phyloP scores from a whole-genome alignment of 2,888 invertebrate genomes.

The Parnassius smintheus region DNA sequence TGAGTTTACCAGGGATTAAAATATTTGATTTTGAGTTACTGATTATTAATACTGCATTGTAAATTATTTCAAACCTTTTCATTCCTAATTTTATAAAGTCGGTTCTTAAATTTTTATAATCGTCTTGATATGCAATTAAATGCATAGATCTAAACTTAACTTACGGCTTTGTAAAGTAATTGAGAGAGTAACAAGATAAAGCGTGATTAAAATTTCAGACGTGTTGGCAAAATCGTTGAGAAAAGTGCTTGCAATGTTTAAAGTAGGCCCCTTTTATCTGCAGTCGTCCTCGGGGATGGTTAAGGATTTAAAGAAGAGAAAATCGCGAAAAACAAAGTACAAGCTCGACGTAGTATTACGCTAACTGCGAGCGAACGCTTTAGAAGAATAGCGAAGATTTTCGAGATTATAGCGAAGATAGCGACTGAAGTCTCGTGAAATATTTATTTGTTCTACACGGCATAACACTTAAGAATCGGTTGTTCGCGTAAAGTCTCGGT shows the following conservation, averaged over 20 bases:
- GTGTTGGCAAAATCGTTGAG: constrained; percentile 54
- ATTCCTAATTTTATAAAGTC: too few relatives aligned
- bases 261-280: constrained; percentile 61
- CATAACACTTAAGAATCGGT: constrained; percentile 20
- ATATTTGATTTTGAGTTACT: too few relatives aligned
- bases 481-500: background rate
- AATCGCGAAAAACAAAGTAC: constrained; percentile 46
- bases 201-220: constrained; percentile 57
- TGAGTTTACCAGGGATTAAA: too few relatives aligned
- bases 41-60: too few relatives aligned
- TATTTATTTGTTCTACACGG: constrained; percentile 47
- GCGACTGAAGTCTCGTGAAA: constrained; percentile 35
- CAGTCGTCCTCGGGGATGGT: constrained; percentile 55
- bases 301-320: constrained; percentile 59
- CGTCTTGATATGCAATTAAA: background rate
- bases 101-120: too few relatives aligned
- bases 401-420: constrained; percentile 45
- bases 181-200: constrained; percentile 45
- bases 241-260: constrained; percentile 55
- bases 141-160: constrained; percentile 22
- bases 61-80: too few relatives aligned
- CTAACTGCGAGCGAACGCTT: constrained; percentile 33
- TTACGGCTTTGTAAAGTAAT: constrained; percentile 35
- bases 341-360: constrained; percentile 42
- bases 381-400: constrained; percentile 49